Conservation (phyloP, 2,797 vertebrate species). For the Rhynchotus rufescens region DNA sequence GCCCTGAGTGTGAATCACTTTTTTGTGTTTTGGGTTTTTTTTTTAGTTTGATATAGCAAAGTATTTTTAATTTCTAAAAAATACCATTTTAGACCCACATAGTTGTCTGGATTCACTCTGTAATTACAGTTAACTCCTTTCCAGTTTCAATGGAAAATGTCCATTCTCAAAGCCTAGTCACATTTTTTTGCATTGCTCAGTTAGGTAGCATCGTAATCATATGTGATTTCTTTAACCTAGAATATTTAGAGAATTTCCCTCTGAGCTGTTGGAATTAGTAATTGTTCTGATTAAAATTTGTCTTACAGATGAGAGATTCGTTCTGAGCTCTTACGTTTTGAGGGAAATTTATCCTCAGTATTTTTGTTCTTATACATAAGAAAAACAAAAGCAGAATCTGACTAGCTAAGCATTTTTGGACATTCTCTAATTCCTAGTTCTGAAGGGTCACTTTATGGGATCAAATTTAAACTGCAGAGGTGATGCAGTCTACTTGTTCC, state of each 20-base stretch:
- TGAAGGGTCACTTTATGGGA: not conserved
- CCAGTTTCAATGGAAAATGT: not conserved
- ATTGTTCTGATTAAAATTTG: slow-evolving; percentile 34
- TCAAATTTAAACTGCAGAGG: not conserved
- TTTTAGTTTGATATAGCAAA: not conserved
- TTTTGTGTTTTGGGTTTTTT: no score
- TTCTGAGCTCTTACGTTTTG: slow-evolving; percentile 3
- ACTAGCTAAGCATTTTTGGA: not conserved
- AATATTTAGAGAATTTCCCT: not conserved
- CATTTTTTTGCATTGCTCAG: slow-evolving; percentile 2
- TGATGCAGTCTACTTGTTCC: not conserved
- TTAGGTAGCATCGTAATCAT: not conserved
- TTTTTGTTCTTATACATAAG: not conserved
- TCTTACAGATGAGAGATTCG: slow-evolving; percentile 18
- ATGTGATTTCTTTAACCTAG: slow-evolving; percentile 8
- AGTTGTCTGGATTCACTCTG: not conserved
- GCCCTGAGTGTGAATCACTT: not conserved
- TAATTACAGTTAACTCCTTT: not conserved
- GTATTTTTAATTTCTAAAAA: not conserved
- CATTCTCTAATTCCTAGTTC: not conserved
- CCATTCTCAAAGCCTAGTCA: not conserved
- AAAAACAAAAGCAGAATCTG: not conserved
- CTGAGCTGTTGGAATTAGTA: slow-evolving; percentile 25
- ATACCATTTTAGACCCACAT: not conserved
- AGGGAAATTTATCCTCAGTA: not conserved